A percentile compares a stretch with the other conserved stretches of the same genome.
phyloP scores from a whole-genome alignment of 2,888 invertebrate species.

The Morpho helenor region DNA sequence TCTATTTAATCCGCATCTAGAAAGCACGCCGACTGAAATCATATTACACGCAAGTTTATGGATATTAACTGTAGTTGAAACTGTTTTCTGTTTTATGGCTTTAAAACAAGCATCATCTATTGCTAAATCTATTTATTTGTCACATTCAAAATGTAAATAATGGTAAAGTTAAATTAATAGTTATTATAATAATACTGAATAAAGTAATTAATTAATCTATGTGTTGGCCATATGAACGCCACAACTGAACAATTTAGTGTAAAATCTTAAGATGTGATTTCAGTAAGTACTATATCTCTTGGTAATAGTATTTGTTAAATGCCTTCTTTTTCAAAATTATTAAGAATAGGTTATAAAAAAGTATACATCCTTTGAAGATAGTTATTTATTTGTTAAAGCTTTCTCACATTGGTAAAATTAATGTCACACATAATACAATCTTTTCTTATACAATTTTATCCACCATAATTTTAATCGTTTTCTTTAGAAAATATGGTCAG shows the following conservation, averaged over 20 bases:
- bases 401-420: conserved; percentile 28
- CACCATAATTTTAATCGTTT: background rate
- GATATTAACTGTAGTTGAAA: conserved; percentile 77
- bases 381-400: conserved; percentile 36
- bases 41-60: conserved; percentile 82
- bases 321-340: too few species aligned
- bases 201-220: too few species aligned
- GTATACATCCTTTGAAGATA: background rate
- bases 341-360: too few species aligned
- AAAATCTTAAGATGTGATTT: too few species aligned
- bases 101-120: conserved; percentile 83
- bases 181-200: too few species aligned
- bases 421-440: conserved; percentile 6
- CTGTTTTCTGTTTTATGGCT: conserved; percentile 82
- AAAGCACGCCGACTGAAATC: conserved; percentile 81
- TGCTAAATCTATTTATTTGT: conserved; percentile 63
- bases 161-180: background rate
- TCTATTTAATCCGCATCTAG: conserved; percentile 82
- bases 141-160: conserved; percentile 21
- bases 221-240: too few species aligned
- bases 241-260: too few species aligned
- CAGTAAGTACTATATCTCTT: too few species aligned
- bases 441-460: background rate
- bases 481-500: conserved; percentile 21
- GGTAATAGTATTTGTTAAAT: too few species aligned